Percentiles rank a stretch among this genome's conserved stretches.
phyloP scores from a whole-genome alignment of 2,888 invertebrate genomes.

The Nymphalis polychloros region DNA sequence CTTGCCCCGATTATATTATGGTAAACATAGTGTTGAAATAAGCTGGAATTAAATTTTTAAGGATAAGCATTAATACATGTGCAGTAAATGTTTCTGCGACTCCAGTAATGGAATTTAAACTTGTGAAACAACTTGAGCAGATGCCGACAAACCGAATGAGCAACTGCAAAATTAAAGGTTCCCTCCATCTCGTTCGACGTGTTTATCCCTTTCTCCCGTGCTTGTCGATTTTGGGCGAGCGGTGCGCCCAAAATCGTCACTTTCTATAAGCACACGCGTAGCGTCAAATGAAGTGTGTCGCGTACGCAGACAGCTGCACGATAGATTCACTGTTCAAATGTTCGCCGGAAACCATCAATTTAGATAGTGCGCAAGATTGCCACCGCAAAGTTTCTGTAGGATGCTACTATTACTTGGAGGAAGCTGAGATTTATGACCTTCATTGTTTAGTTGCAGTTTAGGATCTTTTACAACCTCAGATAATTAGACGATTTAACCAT shows the following conservation, averaged over 20 bases:
- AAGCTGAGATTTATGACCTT: conserved; percentile 78
- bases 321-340: conserved; percentile 71
- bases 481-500: conserved; percentile 1
- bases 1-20: conserved; percentile 48
- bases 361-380: conserved; percentile 77
- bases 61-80: background rate
- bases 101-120: conserved; percentile 22
- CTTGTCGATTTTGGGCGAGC: conserved; percentile 68
- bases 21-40: conserved; percentile 51
- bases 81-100: background rate
- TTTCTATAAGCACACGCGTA: conserved; percentile 78
- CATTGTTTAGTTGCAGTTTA: conserved; percentile 77
- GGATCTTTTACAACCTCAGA: conserved; percentile 43
- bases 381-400: conserved; percentile 74
- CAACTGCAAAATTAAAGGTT: conserved; percentile 19
- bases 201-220: conserved; percentile 38
- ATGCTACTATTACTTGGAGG: conserved; percentile 75
- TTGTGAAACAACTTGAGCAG: conserved; percentile 48
- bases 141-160: conserved; percentile 50
- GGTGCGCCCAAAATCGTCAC: conserved; percentile 73
- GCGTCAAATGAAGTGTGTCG: conserved; percentile 79
- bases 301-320: conserved; percentile 72
- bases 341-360: conserved; percentile 80
- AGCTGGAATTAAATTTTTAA: conserved; percentile 23
- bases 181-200: conserved; percentile 49